Evolutionary conservation across 2,113 vertebrate species (phyloP).

Genomic region (Mola mola): DNA sequence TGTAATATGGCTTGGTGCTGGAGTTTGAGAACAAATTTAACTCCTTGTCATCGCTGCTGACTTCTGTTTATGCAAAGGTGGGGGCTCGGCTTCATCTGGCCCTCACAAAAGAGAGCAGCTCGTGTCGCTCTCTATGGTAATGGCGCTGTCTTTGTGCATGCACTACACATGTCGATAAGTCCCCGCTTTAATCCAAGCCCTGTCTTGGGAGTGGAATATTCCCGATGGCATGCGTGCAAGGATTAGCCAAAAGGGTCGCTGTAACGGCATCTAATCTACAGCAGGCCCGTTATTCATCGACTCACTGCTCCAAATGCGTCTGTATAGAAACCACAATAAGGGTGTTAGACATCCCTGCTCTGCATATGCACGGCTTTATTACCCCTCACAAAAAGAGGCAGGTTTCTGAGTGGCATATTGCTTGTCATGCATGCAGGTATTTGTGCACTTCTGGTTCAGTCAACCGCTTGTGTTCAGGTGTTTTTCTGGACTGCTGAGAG

Average conservation of each 20-base stretch:
- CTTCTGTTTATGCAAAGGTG: constrained; percentile 72
- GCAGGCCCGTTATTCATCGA: constrained; percentile 49
- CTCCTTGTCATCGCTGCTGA: constrained; percentile 36
- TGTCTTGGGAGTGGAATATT: constrained; percentile 63
- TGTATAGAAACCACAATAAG: constrained; percentile 51
- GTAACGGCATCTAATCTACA: constrained; percentile 71
- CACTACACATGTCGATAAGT: constrained; percentile 62
- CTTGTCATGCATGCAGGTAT: constrained; percentile 47
- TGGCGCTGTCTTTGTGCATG: constrained; percentile 56
- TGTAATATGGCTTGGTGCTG: constrained; percentile 49
- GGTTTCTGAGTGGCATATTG: constrained; percentile 47
- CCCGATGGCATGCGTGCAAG: constrained; percentile 34
- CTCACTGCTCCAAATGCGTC: constrained; percentile 32
- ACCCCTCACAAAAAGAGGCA: constrained; percentile 47
- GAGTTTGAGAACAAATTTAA: constrained; percentile 52
- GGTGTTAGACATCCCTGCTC: constrained; percentile 45
- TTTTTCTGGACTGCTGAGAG: constrained; percentile 25
- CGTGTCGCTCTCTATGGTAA: constrained; percentile 76
- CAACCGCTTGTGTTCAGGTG: constrained; percentile 32
- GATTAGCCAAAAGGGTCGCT: constrained; percentile 78
- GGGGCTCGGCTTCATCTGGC: constrained; percentile 44
- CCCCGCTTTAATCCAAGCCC: constrained; percentile 69
- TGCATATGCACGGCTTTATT: constrained; percentile 58
- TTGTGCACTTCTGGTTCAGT: constrained; percentile 20
- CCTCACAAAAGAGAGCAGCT: constrained; percentile 60